Evolutionary conservation across 2,797 vertebrate genomes (phyloP), one percentile per base, ranked within the genome.

Genomic region (Phyllotis vaccarum): DNA sequence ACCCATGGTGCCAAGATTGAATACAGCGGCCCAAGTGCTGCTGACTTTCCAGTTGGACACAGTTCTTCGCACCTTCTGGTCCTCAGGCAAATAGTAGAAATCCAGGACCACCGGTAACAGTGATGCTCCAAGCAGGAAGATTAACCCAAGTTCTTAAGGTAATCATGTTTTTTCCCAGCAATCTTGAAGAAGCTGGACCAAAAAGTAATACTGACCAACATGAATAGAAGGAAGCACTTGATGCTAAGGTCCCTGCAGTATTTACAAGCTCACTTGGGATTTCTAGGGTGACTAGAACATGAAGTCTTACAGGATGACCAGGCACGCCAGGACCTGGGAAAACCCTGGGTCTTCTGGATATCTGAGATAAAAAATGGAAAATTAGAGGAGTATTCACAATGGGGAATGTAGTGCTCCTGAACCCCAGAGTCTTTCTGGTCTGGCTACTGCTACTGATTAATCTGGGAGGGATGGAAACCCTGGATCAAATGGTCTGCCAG

Each of bases 401-500:
- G 98, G 99, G 95, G 98, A 98, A 88, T 98, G 98, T 0, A 98
- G 98, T 40, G 56, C 95, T 79, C 96, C 97, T 2, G 99, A 98
- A 46, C 94, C 98, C 17, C 98, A 97, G 6, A 98, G 99, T 7
- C 96, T 98, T 27, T 27, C 98, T 70, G 98, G 99, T 52, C 95
- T 98, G 31, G 98, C 97, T 92, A 98, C 98, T 37, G 3, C 98
- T 54, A 96, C 98, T 90, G 98, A 99, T 94, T 98, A 99, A 92
- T 97, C 98, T 70, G 98, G 98, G 75, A 98, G 98, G 98, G 98
- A 99, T 85, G 98, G 98, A 90, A 99, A 98, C 62, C 98, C 98
- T 87, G 99, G 98, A 86, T 98, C 98, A 0, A 98, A 99, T 93
- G 99, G 99, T 43, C 97, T 56, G 8, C 98, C 99, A 91, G 98